Conservation (phyloP, 2,888 invertebrate genomes). For the Gastrophysa polygoni region DNA sequence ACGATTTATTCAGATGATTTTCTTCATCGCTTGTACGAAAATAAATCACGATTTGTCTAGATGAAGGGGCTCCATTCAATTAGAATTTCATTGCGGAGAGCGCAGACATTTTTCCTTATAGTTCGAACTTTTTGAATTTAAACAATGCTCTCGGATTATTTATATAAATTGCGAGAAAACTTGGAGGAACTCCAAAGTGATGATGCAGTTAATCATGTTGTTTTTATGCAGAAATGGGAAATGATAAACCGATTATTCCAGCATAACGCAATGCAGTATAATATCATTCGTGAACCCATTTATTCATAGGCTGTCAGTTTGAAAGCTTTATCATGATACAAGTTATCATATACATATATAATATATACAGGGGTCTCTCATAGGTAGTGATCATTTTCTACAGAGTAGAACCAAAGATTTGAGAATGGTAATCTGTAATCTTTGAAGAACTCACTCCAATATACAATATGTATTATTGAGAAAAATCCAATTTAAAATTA, state of each 20-base stretch:
- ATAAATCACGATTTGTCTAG: slow-evolving; percentile 27
- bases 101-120: slow-evolving; percentile 5
- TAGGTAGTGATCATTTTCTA: too few species aligned
- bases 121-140: slow-evolving; percentile 3
- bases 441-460: too few species aligned
- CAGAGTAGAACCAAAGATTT: too few species aligned
- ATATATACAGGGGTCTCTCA: too few species aligned
- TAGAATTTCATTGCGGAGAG: slow-evolving; percentile 15
- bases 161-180: not conserved
- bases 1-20: slow-evolving; percentile 30
- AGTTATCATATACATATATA: too few species aligned
- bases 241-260: not conserved
- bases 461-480: too few species aligned
- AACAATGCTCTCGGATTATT: slow-evolving; percentile 1
- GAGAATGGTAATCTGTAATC: too few species aligned
- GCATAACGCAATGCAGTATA: not conserved
- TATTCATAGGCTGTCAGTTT: not conserved
- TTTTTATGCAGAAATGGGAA: not conserved
- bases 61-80: slow-evolving; percentile 19
- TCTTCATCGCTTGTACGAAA: slow-evolving; percentile 14
- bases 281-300: not conserved
- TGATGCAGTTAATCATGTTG: slow-evolving; percentile 3
- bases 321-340: too few species aligned
- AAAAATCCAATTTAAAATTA: too few species aligned
- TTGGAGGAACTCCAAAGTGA: not conserved